These are phyloP conservation scores for Neosilurus hyrtlii DNA, from an alignment of 2,797 vertebrate species.

Conservation along the genomic window DNA sequence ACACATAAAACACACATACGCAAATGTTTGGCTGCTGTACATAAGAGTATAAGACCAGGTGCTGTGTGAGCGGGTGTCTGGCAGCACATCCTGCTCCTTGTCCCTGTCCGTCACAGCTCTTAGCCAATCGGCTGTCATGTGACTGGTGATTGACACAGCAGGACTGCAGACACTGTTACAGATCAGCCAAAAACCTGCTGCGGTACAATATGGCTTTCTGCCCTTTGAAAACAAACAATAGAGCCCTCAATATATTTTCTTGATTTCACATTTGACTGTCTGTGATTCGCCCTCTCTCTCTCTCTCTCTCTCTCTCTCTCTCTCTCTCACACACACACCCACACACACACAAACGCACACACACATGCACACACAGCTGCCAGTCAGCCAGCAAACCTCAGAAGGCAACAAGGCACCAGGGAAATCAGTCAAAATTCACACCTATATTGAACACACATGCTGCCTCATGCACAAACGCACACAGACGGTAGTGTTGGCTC, in stretches of 20 bases:
- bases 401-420: conserved; percentile 42
- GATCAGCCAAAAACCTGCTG: conserved; percentile 72
- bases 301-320: not conserved
- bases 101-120: conserved; percentile 62
- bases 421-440: conserved; percentile 55
- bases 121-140: conserved; percentile 64
- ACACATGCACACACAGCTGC: conserved; percentile 27
- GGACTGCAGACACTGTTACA: conserved; percentile 60
- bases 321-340: not conserved
- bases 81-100: conserved; percentile 58
- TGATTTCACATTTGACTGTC: conserved; percentile 39
- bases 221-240: conserved; percentile 59
- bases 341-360: not conserved
- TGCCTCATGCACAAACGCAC: conserved; percentile 25
- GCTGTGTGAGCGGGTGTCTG: conserved; percentile 65
- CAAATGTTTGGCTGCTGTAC: conserved; percentile 37
- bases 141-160: conserved; percentile 56
- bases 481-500: conserved; percentile 20
- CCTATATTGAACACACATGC: conserved; percentile 45
- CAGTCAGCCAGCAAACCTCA: conserved; percentile 40
- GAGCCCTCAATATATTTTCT: conserved; percentile 30
- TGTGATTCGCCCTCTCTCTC: not conserved
- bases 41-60: conserved; percentile 68
- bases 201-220: conserved; percentile 74
- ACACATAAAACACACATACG: conserved; percentile 41